Percentiles rank a stretch among this genome's conserved stretches.
Conservation (phyloP, 1,140 invertebrate genomes). For the Ips nitidus region DNA sequence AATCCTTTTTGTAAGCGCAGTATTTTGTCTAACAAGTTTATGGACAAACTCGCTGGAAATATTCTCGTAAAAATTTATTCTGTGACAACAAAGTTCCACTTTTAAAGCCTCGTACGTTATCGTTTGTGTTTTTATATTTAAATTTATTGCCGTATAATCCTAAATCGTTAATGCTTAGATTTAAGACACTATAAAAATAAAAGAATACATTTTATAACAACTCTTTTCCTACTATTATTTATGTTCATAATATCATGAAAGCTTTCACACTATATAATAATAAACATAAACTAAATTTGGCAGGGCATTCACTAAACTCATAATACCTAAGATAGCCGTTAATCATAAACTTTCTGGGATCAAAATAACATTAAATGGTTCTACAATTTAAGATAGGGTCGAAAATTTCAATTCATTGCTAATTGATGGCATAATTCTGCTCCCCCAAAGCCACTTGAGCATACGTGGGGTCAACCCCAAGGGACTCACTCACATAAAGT, state of each 20-base stretch:
- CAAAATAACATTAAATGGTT: constrained; percentile 5
- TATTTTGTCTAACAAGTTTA: too few species aligned
- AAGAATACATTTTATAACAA: background rate
- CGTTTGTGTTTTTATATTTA: constrained; percentile 14
- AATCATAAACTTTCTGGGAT: background rate
- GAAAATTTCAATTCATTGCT: constrained; percentile 29
- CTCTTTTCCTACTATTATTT: too few species aligned
- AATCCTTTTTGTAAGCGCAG: too few species aligned
- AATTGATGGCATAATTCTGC: constrained; percentile 33
- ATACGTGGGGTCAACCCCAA: constrained; percentile 32
- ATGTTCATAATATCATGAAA: too few species aligned
- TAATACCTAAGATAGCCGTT: background rate
- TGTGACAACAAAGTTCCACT: background rate
- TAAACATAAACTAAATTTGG: too few species aligned
- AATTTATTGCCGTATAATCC: constrained; percentile 2
- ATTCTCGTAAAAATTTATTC: background rate
- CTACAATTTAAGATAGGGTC: constrained; percentile 5
- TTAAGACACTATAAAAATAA: constrained; percentile 14
- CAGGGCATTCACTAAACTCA: too few species aligned
- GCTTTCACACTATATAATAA: too few species aligned
- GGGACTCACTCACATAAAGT: constrained; percentile 31
- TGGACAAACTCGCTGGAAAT: too few species aligned
- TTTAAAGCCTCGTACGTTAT: constrained; percentile 7
- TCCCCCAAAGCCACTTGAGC: constrained; percentile 28
- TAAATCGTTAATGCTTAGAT: constrained; percentile 1